Evolutionary conservation across 2,797 vertebrate species (phyloP).

Genomic region (Xiphophorus birchmanni): DNA sequence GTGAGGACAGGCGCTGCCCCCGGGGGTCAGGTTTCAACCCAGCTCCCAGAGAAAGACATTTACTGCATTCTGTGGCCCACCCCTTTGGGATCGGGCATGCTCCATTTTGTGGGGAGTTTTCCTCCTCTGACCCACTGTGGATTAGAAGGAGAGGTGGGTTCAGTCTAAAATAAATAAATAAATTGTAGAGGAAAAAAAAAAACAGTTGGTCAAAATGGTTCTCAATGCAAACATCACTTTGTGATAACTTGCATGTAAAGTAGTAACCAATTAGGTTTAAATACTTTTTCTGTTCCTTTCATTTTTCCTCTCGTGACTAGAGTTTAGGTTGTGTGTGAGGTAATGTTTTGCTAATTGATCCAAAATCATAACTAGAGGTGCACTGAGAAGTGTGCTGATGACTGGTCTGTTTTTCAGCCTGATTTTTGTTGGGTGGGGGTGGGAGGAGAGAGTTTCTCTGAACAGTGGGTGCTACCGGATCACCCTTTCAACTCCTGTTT

Average conservation of each 20-base stretch:
- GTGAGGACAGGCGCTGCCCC: slow-evolving; percentile 83
- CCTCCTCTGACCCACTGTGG: slow-evolving; percentile 56
- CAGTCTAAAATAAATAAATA: not conserved
- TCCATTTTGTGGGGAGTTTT: slow-evolving; percentile 76
- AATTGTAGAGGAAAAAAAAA: too few species aligned
- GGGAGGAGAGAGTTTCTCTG: not conserved
- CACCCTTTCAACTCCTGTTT: not conserved
- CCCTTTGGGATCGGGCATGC: slow-evolving; percentile 73
- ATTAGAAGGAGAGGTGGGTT: slow-evolving; percentile 27
- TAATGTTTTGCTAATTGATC: not conserved
- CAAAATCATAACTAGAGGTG: not conserved
- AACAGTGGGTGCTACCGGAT: not conserved
- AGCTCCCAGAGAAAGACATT: slow-evolving; percentile 76
- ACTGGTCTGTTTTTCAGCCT: not conserved
- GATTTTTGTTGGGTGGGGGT: too few species aligned
- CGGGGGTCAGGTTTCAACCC: slow-evolving; percentile 83
- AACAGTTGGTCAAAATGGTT: slow-evolving; percentile 19
- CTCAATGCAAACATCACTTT: not conserved
- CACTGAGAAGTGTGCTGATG: not conserved
- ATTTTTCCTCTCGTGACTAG: not conserved
- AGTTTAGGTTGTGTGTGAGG: not conserved
- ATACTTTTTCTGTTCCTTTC: not conserved
- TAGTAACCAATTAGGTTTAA: not conserved
- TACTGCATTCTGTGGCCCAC: slow-evolving; percentile 77
- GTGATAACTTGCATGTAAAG: not conserved